A percentile compares a stretch with the other conserved stretches of the same genome.
Conservation (phyloP, 1,140 invertebrate genomes). For the Nilaparvata lugens region DNA sequence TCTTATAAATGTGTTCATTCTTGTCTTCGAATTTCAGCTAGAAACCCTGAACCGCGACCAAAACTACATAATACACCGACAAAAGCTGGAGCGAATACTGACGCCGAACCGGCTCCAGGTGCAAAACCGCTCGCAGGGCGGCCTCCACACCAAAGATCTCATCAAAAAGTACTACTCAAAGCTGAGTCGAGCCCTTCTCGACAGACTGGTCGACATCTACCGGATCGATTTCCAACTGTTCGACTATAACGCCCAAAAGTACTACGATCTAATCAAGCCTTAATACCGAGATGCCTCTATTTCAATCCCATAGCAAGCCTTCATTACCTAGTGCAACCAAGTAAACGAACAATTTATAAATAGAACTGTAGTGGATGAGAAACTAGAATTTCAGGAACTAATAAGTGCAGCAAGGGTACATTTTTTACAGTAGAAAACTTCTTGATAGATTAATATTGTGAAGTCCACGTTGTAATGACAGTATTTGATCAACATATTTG, state of each 20-base stretch:
- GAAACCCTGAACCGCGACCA: slow-evolving; percentile 59
- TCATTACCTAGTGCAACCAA: too few relatives aligned
- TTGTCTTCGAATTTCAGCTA: slow-evolving; percentile 8
- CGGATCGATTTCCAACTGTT: slow-evolving; percentile 79
- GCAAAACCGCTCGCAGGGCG: slow-evolving; percentile 60
- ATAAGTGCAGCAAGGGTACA: too few relatives aligned
- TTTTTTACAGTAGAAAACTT: too few relatives aligned
- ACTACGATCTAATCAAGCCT: slow-evolving; percentile 16
- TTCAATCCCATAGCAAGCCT: too few relatives aligned
- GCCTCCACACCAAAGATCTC: slow-evolving; percentile 47
- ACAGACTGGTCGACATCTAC: slow-evolving; percentile 68
- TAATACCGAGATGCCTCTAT: background rate
- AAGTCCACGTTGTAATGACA: too few relatives aligned
- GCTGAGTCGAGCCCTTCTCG: slow-evolving; percentile 59
- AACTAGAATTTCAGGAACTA: too few relatives aligned
- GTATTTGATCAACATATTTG: too few relatives aligned
- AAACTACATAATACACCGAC: slow-evolving; percentile 66
- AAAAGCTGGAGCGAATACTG: slow-evolving; percentile 58
- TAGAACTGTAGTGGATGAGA: too few relatives aligned
- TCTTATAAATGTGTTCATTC: background rate
- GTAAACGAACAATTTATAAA: too few relatives aligned
- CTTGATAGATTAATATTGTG: too few relatives aligned
- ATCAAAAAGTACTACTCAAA: slow-evolving; percentile 65
- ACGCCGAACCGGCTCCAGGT: slow-evolving; percentile 56
- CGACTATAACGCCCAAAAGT: slow-evolving; percentile 47